Evolutionary conservation across 30 jellyfish, hydroid and myxozoan species (phyloP).

Genomic region (Cassiopea xamachana): DNA sequence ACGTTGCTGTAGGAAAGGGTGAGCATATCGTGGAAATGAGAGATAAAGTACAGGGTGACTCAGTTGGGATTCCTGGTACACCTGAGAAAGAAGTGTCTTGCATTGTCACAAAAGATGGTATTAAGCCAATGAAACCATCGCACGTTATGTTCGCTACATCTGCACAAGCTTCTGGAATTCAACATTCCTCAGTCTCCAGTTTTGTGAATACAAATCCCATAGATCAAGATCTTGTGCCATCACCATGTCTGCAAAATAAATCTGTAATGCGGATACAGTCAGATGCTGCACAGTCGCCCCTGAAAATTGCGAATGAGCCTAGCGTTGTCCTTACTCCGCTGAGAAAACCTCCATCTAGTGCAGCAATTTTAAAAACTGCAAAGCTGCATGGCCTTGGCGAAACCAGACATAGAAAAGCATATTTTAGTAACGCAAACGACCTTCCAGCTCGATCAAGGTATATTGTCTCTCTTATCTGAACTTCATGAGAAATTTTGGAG

Average conservation of each 20-base stretch:
- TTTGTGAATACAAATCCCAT: not conserved
- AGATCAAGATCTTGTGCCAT: not conserved
- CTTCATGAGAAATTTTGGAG: too few relatives aligned
- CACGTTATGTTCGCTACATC: not conserved
- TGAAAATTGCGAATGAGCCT: not conserved
- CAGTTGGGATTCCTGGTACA: not conserved
- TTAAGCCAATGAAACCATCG: not conserved
- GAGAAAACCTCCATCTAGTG: constrained; percentile 68
- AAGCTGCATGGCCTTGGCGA: constrained; percentile 65
- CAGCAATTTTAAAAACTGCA: constrained; percentile 40
- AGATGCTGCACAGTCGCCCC: not conserved
- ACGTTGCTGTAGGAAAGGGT: not conserved
- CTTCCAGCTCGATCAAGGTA: constrained; percentile 55
- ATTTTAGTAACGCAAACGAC: constrained; percentile 67
- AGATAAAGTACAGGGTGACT: not conserved
- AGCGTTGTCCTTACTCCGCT: not conserved
- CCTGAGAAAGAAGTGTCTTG: not conserved
- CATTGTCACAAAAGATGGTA: too few relatives aligned
- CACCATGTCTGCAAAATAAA: not conserved
- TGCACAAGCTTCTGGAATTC: not conserved
- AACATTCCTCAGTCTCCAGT: not conserved
- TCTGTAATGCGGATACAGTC: not conserved
- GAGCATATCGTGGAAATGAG: not conserved
- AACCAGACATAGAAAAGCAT: constrained; percentile 70
- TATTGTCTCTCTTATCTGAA: not conserved